phyloP scores from a whole-genome alignment of 2,113 vertebrate species.

The Amblyornis subalaris region DNA sequence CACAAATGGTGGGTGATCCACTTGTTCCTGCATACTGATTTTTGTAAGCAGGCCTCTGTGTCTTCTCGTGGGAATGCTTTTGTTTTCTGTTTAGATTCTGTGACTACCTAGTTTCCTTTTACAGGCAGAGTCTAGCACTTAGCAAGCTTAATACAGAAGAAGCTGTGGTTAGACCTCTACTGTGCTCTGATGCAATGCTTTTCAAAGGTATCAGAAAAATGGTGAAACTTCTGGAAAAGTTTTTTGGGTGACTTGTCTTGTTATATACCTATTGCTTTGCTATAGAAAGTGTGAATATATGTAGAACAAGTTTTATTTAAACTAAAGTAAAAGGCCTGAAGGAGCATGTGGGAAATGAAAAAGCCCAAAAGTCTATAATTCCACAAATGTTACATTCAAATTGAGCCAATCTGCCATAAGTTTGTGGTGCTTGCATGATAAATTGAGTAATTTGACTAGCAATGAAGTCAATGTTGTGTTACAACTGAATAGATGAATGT shows the following conservation, averaged over 20 bases:
- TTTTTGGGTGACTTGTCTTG: background rate
- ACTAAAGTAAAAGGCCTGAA: background rate
- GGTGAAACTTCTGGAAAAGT: background rate
- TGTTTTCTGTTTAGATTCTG: background rate
- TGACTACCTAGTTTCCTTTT: background rate
- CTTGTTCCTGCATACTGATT: background rate
- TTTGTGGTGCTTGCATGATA: background rate
- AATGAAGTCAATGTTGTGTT: background rate
- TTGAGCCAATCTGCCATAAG: background rate
- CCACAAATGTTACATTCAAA: background rate
- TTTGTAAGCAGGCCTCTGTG: background rate
- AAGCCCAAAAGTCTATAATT: background rate
- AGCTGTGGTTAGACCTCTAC: background rate
- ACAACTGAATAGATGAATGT: background rate
- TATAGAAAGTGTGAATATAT: background rate
- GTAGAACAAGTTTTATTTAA: background rate
- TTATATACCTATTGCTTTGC: background rate
- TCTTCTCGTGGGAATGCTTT: background rate
- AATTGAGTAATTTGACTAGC: background rate
- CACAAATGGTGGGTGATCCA: rapidly evolving
- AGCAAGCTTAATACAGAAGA: background rate
- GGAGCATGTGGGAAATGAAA: background rate
- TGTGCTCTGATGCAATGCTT: background rate
- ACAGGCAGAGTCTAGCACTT: background rate
- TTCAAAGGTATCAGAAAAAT: background rate